A percentile compares a stretch with the other conserved stretches of the same genome.
phyloP scores from a whole-genome alignment of 1,140 invertebrate genomes.

The Aphaenogaster ashmeadi region DNA sequence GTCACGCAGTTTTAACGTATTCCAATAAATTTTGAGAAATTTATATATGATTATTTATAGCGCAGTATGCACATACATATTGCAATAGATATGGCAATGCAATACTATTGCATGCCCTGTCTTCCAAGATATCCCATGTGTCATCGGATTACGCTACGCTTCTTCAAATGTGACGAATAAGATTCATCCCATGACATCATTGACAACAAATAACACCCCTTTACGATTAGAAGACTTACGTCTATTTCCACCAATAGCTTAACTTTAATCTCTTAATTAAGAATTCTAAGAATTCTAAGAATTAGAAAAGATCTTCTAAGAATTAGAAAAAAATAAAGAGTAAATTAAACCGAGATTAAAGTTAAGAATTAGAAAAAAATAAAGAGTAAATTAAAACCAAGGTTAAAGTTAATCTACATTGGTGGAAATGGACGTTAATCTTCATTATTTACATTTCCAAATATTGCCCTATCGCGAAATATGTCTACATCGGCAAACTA shows the following conservation, averaged over 20 bases:
- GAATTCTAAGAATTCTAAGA: too few relatives aligned
- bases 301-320: too few relatives aligned
- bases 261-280: too few relatives aligned
- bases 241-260: too few relatives aligned
- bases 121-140: not conserved
- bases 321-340: too few relatives aligned
- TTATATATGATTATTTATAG: not conserved
- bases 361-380: too few relatives aligned
- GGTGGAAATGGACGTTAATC: too few relatives aligned
- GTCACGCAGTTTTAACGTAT: not conserved
- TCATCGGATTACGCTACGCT: conserved; percentile 21
- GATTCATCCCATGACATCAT: not conserved
- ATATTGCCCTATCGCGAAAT: not conserved
- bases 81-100: not conserved
- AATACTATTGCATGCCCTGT: not conserved
- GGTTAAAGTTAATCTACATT: too few relatives aligned
- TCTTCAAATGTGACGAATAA: conserved; percentile 11
- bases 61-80: not conserved
- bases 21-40: not conserved
- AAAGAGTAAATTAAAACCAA: too few relatives aligned
- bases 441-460: not conserved
- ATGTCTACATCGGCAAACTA: not conserved
- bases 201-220: not conserved
- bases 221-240: too few relatives aligned
- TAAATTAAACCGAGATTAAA: too few relatives aligned